phyloP scores from a whole-genome alignment of 2,113 vertebrate genomes.

The Eurypyga helias region DNA sequence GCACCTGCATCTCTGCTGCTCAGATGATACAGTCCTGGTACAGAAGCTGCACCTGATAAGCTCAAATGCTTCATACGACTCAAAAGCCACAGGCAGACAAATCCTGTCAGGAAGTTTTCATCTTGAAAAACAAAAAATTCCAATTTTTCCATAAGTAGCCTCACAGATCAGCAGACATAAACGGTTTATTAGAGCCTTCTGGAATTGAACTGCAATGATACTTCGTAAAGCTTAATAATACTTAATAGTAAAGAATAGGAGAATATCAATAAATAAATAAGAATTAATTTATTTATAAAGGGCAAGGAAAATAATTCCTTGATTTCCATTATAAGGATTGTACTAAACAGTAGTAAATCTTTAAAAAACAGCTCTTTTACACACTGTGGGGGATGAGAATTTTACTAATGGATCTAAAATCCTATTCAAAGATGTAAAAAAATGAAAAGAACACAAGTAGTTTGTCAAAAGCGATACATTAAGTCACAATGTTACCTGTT shows the following conservation, averaged over 20 bases:
- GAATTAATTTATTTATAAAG: not conserved
- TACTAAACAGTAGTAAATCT: not conserved
- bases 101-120: not conserved
- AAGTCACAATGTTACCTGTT: constrained; percentile 78
- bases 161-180: not conserved
- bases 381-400: not conserved
- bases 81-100: not conserved
- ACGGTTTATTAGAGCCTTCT: not conserved
- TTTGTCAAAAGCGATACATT: not conserved
- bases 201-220: not conserved
- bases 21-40: not conserved
- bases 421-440: not conserved
- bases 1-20: not conserved
- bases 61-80: not conserved
- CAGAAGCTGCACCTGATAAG: not conserved
- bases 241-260: not conserved
- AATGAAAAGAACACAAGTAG: not conserved
- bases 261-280: not conserved
- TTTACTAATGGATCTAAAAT: not conserved
- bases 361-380: not conserved
- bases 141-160: not conserved
- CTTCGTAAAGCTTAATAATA: not conserved
- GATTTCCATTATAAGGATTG: not conserved
- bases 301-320: not conserved
- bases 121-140: not conserved